These are phyloP conservation scores for Montipora sp. DNA, from an alignment of 64 coral and sea anemone species.

Conservation along the genomic window DNA sequence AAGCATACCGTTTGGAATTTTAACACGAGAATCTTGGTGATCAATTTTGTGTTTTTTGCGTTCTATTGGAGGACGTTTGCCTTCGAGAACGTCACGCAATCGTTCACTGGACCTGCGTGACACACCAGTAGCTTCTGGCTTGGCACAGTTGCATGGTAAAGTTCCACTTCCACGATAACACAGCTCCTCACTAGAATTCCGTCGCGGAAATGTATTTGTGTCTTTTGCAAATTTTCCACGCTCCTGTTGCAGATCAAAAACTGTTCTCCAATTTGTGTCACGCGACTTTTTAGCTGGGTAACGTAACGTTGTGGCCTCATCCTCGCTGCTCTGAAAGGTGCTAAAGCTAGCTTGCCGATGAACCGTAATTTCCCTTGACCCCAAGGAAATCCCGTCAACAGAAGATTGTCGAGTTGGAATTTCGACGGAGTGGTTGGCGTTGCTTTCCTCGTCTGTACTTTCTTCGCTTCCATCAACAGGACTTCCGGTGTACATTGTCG, in stretches of 20 bases:
- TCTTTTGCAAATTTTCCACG: background rate
- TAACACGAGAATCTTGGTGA: background rate
- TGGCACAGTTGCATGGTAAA: background rate
- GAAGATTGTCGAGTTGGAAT: background rate
- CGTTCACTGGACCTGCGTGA: background rate
- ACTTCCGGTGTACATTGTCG: slow-evolving; percentile 28
- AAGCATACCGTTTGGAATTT: background rate
- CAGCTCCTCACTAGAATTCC: slow-evolving; percentile 10
- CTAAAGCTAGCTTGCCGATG: slow-evolving; percentile 39
- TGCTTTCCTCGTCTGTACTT: background rate
- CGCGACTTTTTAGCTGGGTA: background rate
- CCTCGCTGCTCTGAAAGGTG: slow-evolving; percentile 40
- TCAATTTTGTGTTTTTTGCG: background rate
- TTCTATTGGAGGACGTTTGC: background rate
- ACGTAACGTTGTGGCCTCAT: slow-evolving; percentile 9
- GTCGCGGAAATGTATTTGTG: background rate
- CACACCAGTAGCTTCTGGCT: background rate
- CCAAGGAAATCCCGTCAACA: slow-evolving; percentile 22
- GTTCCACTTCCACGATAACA: background rate
- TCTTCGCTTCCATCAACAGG: slow-evolving; percentile 17
- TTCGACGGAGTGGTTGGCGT: too few species aligned
- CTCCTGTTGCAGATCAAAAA: background rate
- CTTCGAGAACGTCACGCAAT: background rate
- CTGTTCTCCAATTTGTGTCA: slow-evolving; percentile 1
- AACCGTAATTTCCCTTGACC: slow-evolving; percentile 16